Base-by-base conservation (phyloP, 35 echinoderm and acorn worm genomes). In the Anneissia japonica region DNA sequence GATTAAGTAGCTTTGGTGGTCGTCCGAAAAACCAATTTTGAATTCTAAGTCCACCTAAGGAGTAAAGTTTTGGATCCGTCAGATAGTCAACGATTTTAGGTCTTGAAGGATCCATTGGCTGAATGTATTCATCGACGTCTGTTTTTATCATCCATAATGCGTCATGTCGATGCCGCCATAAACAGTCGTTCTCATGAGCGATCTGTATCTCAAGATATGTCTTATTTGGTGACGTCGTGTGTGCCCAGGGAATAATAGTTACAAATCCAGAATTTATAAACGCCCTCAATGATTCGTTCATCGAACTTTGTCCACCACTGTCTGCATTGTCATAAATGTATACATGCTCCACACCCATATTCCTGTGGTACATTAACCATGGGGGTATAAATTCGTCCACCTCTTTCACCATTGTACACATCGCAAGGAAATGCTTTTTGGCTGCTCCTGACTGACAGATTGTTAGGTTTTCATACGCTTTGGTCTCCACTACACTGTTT, bases 161-260 rank as follows among this genome's bases (percentile, higher is more conserved):
- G 19, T 79, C 35, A 33, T 96, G 90, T 43, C 86, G 84, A 75
- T 89, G 87, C 31, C 93, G 84, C 93, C 93, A 96, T 0, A 96
- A 72, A 76, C 93, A 96, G 83, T 96, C 93, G 81, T 96, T 95
- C 74, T 96, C 93, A 34, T 96, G 93, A 30, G 93, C 93, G 51
- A 92, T 96, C 74, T 92, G 93, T 3, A 96, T 87, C 81, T 96
- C 93, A 26, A 96, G 76, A 31, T 95, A 91, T 34, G 82, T 92
- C 46, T 96, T 96, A 30, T 73, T 76, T 1, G 34, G 26, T 30
- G 86, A 88, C 23, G 88, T 64, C 75, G 79, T 37, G 76, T 96
- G 93, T 12, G 86, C 75, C 90, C 93, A 96, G 16, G 93, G 93
- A 41, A 96, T 92, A 6, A 92, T 87, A 12, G 90, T 92, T 13